Conservation (phyloP, 2,113 vertebrate species). For the Trematomus loennbergii region DNA sequence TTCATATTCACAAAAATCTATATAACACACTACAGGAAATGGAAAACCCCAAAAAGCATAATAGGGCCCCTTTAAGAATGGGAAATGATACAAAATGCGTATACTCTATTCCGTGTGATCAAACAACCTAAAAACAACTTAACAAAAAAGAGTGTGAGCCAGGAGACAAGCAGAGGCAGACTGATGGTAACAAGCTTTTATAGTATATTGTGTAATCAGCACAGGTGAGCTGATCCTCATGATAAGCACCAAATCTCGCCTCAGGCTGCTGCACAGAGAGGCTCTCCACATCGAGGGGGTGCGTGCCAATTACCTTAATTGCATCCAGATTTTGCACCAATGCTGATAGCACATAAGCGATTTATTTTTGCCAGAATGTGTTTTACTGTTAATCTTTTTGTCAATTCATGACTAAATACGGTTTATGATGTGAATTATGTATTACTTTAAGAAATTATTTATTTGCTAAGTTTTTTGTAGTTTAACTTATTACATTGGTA, state of each 20-base stretch:
- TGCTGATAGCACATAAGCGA: not conserved
- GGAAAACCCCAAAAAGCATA: too few relatives aligned
- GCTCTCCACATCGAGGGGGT: not conserved
- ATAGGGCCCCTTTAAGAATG: too few relatives aligned
- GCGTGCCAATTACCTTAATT: not conserved
- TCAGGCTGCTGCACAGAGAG: not conserved
- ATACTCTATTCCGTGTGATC: too few relatives aligned
- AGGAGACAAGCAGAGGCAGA: too few relatives aligned
- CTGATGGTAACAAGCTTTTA: not conserved
- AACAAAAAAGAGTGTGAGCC: too few relatives aligned
- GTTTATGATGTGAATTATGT: not conserved
- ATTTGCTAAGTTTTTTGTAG: not conserved
- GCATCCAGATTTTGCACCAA: not conserved
- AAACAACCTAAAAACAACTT: too few relatives aligned
- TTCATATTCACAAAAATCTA: too few relatives aligned
- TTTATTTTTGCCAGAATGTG: not conserved
- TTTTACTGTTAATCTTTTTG: not conserved
- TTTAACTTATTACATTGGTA: not conserved
- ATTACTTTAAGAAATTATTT: not conserved
- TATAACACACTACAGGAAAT: too few relatives aligned
- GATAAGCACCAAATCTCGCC: not conserved
- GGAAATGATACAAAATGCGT: too few relatives aligned
- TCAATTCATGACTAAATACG: not conserved
- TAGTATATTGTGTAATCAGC: not conserved
- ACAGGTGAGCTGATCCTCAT: not conserved